Evolutionary conservation across 2,888 invertebrate genomes (phyloP), one percentile per base, ranked within the genome.

Genomic region (Autographa gamma): DNA sequence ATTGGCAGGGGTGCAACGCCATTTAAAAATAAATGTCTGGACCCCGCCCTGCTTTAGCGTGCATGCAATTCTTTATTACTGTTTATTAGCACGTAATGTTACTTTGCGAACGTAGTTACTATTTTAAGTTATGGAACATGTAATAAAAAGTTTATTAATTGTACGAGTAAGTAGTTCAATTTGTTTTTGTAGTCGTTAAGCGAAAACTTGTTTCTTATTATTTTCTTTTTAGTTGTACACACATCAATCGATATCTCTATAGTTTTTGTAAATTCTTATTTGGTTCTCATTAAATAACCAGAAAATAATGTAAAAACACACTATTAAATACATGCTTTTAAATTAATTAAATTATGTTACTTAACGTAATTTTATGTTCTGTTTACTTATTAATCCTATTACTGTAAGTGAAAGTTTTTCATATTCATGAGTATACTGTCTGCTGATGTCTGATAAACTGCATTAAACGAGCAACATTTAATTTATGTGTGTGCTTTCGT

Each of bases 41-140:
- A 59, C 18, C 79, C 63, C 77, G 14, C 77, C 79, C 70, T 63
- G 62, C 67, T 66, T 69, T 77, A n/a, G 79, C 77, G 60, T 72
- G 76, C 65, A 67, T 77, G 66, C 77, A 78, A 38, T 78, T 78
- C 56, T 48, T 61, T 41, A 73, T 64, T 58, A 38, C 70, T 66
- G 69, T 62, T 64, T 64, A 70, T 52, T 38, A 64, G 63, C 54
- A 59, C 38, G 58, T 61, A 60, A 58, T 16, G 65, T 4, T 60
- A 31, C 48, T 9, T 63, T 48, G n/a, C 48, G 6, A 43, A 48
- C 48, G 48, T 48, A n/a, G 16, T 48, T n/a, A 14, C 43, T 41
- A 13, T 3, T 41, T 38, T 3, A 11, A 43, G 16, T 43, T 43
- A 43, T 41, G 14, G 41, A 38, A 9, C 11, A 41, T 41, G 11